These are phyloP conservation scores for Festucalex cinctus DNA, from an alignment of 2,113 vertebrate species.

Conservation along the genomic window DNA sequence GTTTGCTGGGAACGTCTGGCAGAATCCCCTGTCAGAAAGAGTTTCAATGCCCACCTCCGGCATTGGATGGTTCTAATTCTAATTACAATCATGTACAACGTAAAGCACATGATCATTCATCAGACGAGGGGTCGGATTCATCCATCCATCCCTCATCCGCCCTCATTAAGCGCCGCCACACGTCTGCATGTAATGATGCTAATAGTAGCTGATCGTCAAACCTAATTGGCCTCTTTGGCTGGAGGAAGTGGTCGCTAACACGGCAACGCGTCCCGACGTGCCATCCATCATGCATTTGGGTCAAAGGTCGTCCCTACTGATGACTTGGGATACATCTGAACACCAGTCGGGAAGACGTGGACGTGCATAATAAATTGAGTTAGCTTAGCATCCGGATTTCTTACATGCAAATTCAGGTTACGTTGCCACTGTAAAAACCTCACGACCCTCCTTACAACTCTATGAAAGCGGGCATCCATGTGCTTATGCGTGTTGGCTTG, in stretches of 20 bases:
- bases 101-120: not conserved
- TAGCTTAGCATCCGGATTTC: no score
- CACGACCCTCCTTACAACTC: no score
- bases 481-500: conserved; percentile 13
- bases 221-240: conserved; percentile 74
- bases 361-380: not conserved
- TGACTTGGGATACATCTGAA: not conserved
- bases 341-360: not conserved
- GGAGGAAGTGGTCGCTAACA: conserved; percentile 51
- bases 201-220: conserved; percentile 72
- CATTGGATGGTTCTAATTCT: no score
- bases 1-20: no score
- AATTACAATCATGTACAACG: conserved; percentile 4
- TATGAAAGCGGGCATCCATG: conserved; percentile 28
- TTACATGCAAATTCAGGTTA: no score
- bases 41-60: no score
- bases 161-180: conserved; percentile 50
- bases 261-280: conserved; percentile 54
- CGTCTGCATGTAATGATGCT: conserved; percentile 48
- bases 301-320: conserved; percentile 56
- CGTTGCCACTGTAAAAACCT: no score
- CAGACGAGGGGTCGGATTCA: not conserved
- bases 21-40: no score
- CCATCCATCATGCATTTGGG: conserved; percentile 40
- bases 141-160: conserved; percentile 27